Base-by-base conservation (phyloP, 2,888 invertebrate genomes). In the Hydrotaea diabolus region DNA sequence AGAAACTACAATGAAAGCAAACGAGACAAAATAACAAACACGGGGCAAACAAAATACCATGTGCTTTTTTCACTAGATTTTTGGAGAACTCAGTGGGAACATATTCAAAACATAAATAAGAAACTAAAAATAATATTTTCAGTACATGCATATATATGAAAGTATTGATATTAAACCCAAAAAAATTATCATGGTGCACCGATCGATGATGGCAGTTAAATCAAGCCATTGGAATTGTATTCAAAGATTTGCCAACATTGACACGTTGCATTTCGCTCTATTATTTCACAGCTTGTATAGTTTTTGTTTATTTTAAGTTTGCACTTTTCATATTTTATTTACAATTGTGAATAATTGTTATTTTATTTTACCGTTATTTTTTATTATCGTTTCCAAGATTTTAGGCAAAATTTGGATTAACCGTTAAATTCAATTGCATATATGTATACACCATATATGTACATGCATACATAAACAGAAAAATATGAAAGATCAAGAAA, bases 251-350 rank as follows among this genome's bases (percentile, higher is more conserved):
- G 43, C 26, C 64, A 13, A 66, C 8, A 57, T 71, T 80, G 83
- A 84, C 83, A 84, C 83, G 80, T 84, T 80, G 83, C 83, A 80
- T 64, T 77, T 66, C 2, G 46, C 64, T 75, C 43, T 71, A 46
- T 7, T 62, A n/a, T n/a, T n/a, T n/a, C n/a, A n/a, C n/a, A n/a
- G n/a, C n/a, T 69, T 15, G 9, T 36, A 46, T 26, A 13, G n/a
- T 8, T 72, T 15, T 57, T 73, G 55, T 19, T 39, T 21, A 43
- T 39, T 26, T 17, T 53, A 5, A 57, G 8, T 23, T 23, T 23
- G 49, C n/a, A n/a, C n/a, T 59, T 3, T 15, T 9, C 26, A 11
- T 26, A n/a, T n/a, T 13, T 59, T 49, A 43, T 11, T 5, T 36
- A 8, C 36, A 36, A 39, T 11, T 8, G 39, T 4, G 13, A 11